Evolutionary conservation across 1,140 invertebrate species (phyloP), one percentile per base, ranked within the genome.

Genomic region (Reticulitermes speratus): DNA sequence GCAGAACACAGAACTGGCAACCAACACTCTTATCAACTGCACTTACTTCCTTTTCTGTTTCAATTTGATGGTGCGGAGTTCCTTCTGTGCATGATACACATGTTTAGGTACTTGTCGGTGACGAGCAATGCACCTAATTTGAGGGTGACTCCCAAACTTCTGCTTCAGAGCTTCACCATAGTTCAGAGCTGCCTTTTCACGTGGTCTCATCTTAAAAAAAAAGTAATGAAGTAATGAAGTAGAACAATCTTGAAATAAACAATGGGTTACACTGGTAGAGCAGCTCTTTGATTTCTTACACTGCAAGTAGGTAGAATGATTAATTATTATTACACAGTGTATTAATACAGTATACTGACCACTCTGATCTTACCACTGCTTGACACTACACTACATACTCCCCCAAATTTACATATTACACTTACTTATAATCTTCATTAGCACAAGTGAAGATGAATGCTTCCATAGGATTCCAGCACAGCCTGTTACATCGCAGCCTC

Each of bases 401-500:
- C 38, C 48, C 16, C 52, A 55, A 0, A 16, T 55, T 55, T 19
- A 55, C 14, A 55, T 55, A 55, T 21, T 19, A 55, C 19, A 55
- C 52, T 94, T 93, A 99, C 98, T 99, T 99, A 90, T 98, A 99
- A 93, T 99, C 98, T 92, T 99, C 99, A 94, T 96, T 99, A 16
- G 98, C 99, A 86, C 95, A 97, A 16, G 97, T 98, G 89, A 99
- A 99, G 85, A 96, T 95, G 90, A 96, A 99, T 23, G 98, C 96
- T 92, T 99, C 98, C 97, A 99, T 98, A 12, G 99, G 99, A 94
- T 99, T 99, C 98, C 99, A 99, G 30, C 94, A 93, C 5, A 99
- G 89, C 87, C 96, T 95, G 93, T 99, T 99, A 30, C 95, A 95
- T 88, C 95, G 93, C 89, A 99, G 91, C 88, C 95, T 96, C 92